These are phyloP conservation scores for Chroicocephalus ridibundus DNA, from an alignment of 2,113 vertebrate genomes.

Conservation along the genomic window DNA sequence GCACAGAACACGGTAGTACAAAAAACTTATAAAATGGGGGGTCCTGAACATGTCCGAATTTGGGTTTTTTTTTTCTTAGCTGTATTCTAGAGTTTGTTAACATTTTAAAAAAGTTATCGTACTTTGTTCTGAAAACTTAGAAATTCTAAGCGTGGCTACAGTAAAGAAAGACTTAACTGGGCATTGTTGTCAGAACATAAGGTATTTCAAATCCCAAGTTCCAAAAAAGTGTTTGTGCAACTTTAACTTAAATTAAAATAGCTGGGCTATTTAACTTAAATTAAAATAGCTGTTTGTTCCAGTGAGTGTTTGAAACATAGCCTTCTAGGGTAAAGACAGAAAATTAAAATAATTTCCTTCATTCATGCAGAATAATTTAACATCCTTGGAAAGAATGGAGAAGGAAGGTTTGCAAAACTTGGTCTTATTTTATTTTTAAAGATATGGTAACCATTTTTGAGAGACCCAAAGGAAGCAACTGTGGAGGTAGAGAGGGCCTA, in stretches of 20 bases:
- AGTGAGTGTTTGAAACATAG: background rate
- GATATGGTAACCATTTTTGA: background rate
- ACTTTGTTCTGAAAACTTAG: background rate
- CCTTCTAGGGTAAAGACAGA: conserved; percentile 35
- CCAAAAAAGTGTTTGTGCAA: background rate
- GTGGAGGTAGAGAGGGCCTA: background rate
- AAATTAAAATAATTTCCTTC: background rate
- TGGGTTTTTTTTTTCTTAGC: background rate
- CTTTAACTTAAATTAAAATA: conserved; percentile 2
- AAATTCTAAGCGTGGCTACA: background rate
- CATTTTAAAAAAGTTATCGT: accelerated
- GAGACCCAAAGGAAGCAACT: background rate
- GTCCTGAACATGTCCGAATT: background rate
- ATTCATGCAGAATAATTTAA: background rate
- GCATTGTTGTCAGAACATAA: background rate
- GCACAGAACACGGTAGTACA: too few relatives aligned
- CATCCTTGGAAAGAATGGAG: background rate
- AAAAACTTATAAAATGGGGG: background rate
- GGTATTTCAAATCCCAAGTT: background rate
- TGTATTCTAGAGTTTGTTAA: background rate
- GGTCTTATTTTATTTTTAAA: background rate
- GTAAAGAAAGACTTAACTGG: background rate
- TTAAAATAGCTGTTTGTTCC: conserved; percentile 7
- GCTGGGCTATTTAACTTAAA: background rate
- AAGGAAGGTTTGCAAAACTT: background rate